Base-by-base conservation (phyloP, 2,113 vertebrate genomes). In the Coptodon rendalli region DNA sequence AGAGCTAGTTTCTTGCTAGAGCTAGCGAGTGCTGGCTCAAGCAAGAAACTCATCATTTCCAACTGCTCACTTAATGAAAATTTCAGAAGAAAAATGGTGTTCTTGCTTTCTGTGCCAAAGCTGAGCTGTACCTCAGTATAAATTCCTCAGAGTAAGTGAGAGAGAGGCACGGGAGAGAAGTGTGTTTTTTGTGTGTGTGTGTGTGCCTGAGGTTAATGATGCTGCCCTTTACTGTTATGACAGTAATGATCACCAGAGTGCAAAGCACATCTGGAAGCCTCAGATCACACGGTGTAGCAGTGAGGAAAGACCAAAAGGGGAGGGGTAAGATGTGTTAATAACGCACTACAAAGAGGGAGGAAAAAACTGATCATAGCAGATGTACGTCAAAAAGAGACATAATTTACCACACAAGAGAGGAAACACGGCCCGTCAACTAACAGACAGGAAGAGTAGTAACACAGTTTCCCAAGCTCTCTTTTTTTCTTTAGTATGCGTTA, bases 211-310 rank as follows among this genome's bases (percentile, higher is more conserved):
- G 78, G 86, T 89, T 93, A 93, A 93, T 92, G 88, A 89, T 48
- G 83, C 80, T 90, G 89, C 61, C 87, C 83, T 87, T 90, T 89
- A 82, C 81, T 89, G 82, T 90, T 89, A 92, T 89, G 90, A 90
- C 84, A 85, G 90, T 89, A 86, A 89, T 90, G 90, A 93, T 93
- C 89, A 81, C 17, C 36, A 57, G 81, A 53, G 85, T 82, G 86
- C 85, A 80, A 83, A 92, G 82, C 89, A 91, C 87, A 95, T 94
- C 92, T 93, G 93, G 89, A 90, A 57, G 88, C 59, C 53, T 53
- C 16, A 53, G 83, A 93, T 89, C 86, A 84, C 50, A 73, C 63
- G 85, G 82, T 31, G 82, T 82, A 90, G 84, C n/a, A 12, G 56
- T 79, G 71, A 84, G 59, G 79, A 83, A 50, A 73, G 81, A 79